Conservation (phyloP, 2,888 invertebrate species). For the Sarcophaga variegata region DNA sequence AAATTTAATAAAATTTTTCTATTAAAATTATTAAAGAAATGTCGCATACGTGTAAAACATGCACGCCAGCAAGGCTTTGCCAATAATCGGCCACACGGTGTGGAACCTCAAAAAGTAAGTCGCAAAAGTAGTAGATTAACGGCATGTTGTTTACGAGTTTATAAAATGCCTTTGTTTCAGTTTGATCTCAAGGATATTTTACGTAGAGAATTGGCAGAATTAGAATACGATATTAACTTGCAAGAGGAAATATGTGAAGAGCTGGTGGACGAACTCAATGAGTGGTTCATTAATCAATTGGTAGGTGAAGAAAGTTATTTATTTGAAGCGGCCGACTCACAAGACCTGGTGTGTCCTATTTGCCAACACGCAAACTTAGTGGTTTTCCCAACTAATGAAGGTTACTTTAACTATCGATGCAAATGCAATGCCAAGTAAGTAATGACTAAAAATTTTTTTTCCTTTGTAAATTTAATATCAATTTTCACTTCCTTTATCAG, state of each 20-base stretch:
- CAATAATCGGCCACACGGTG: slow-evolving; percentile 69
- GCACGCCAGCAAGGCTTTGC: slow-evolving; percentile 74
- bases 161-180: slow-evolving; percentile 17
- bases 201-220: slow-evolving; percentile 76
- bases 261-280: slow-evolving; percentile 76
- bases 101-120: slow-evolving; percentile 8
- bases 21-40: slow-evolving; percentile 74
- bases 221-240: slow-evolving; percentile 77
- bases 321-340: slow-evolving; percentile 78
- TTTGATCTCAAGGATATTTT: slow-evolving; percentile 73
- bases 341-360: slow-evolving; percentile 83
- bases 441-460: neutral
- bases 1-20: neutral
- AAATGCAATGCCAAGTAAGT: slow-evolving; percentile 79
- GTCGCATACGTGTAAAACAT: slow-evolving; percentile 77
- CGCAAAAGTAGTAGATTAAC: neutral
- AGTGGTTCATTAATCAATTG: slow-evolving; percentile 77
- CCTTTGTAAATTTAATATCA: slow-evolving; percentile 5
- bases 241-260: slow-evolving; percentile 79
- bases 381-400: slow-evolving; percentile 34
- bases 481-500: slow-evolving; percentile 48
- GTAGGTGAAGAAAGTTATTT: slow-evolving; percentile 75
- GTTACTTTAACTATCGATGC: slow-evolving; percentile 75
- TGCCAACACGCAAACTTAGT: slow-evolving; percentile 82
- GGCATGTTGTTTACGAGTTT: neutral